phyloP scores from a whole-genome alignment of 2,113 vertebrate species.

The Sapajus apella region DNA sequence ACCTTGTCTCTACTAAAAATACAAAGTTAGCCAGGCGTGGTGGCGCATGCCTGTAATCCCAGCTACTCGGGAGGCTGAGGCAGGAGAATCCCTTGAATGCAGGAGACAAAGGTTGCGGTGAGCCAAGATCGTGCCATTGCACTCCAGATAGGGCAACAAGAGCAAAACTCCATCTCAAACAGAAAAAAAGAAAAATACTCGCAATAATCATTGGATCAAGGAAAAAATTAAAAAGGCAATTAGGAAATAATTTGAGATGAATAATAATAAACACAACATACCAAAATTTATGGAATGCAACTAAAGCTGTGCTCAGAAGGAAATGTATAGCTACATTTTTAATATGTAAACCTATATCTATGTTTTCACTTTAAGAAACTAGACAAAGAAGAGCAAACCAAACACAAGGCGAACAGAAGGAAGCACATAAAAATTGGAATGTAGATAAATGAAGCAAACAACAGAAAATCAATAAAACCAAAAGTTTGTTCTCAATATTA shows the following conservation, averaged over 20 bases:
- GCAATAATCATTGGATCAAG: neutral
- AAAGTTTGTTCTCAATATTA: neutral
- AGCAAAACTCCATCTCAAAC: too few species aligned
- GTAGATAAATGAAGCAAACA: neutral
- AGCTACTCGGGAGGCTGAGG: too few species aligned
- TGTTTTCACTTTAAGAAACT: neutral
- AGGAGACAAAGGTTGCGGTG: too few species aligned
- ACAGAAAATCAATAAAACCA: neutral
- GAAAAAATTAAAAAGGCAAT: neutral
- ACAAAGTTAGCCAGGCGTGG: too few species aligned
- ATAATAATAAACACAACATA: neutral
- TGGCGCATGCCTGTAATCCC: too few species aligned
- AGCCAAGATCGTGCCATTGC: too few species aligned
- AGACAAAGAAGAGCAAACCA: neutral
- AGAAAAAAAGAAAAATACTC: neutral
- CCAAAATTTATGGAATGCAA: neutral
- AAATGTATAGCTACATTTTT: neutral
- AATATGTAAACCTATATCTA: neutral
- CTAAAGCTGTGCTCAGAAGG: neutral
- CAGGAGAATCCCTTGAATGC: too few species aligned
- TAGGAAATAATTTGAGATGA: neutral
- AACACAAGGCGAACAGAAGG: neutral
- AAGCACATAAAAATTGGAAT: neutral
- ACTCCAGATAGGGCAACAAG: too few species aligned
- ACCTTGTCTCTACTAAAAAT: too few species aligned